phyloP scores from a whole-genome alignment of 2,888 invertebrate species.

The Julus scandinavius region DNA sequence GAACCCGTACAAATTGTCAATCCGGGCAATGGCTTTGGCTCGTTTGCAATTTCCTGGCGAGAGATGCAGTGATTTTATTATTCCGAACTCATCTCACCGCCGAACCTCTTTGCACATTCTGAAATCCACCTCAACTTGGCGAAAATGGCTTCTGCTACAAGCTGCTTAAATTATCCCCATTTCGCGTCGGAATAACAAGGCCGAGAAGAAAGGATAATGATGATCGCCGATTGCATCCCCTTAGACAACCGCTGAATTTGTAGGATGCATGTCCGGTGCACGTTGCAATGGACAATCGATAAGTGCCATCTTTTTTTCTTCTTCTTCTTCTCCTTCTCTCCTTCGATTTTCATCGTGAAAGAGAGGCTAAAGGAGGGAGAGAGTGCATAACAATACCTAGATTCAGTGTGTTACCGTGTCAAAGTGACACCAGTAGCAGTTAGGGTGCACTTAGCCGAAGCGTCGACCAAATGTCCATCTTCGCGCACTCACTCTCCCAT shows the following conservation, averaged over 20 bases:
- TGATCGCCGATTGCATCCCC: slow-evolving; percentile 18
- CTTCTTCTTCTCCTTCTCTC: background rate
- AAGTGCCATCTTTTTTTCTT: background rate
- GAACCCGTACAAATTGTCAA: slow-evolving; percentile 2
- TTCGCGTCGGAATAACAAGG: background rate
- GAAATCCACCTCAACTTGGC: background rate
- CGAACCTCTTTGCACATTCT: background rate
- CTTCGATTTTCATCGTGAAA: slow-evolving; percentile 8
- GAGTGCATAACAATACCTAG: background rate
- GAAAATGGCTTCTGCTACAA: no score
- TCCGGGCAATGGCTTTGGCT: background rate
- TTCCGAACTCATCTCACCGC: background rate
- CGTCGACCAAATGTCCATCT: no score
- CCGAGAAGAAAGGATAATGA: background rate
- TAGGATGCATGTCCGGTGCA: slow-evolving; percentile 5
- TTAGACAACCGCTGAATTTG: slow-evolving; percentile 16
- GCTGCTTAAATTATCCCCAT: background rate
- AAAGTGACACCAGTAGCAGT: background rate
- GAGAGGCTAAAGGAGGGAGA: background rate
- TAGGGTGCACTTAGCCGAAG: background rate
- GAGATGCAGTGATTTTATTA: slow-evolving; percentile 6
- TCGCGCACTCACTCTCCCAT: no score
- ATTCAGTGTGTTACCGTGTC: background rate
- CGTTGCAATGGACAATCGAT: background rate
- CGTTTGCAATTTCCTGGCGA: no score